Evolutionary conservation across 2,113 vertebrate genomes (phyloP).

Genomic region (Psephotus haematonotus): DNA sequence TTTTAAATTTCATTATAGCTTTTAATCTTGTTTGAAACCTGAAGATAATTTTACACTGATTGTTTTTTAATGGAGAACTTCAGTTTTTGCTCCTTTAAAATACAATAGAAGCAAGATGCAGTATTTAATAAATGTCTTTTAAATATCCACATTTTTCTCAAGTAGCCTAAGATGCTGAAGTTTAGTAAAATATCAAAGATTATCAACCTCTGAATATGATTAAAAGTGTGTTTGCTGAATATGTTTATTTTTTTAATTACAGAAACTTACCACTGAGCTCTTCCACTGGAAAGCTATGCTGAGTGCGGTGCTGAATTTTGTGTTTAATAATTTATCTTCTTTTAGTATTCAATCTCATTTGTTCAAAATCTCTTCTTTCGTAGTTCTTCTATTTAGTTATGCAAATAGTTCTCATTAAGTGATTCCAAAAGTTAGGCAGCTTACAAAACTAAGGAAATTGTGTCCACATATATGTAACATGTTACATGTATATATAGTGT

Average conservation of each 20-base stretch:
- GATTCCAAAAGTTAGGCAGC: neutral
- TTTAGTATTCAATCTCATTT: neutral
- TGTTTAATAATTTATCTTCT: neutral
- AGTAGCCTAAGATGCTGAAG: neutral
- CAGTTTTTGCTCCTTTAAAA: neutral
- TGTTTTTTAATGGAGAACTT: neutral
- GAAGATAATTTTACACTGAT: neutral
- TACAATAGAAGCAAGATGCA: neutral
- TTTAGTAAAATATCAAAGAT: neutral
- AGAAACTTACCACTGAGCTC: neutral
- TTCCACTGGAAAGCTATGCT: neutral
- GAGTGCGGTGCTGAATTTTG: neutral
- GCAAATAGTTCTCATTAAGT: neutral
- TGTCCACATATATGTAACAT: neutral
- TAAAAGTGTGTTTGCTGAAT: neutral
- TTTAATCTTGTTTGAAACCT: neutral
- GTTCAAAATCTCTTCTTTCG: neutral
- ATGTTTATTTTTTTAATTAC: neutral
- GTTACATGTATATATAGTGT: neutral
- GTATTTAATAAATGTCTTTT: neutral
- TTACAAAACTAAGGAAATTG: neutral
- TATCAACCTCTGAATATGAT: neutral
- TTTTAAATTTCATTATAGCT: neutral
- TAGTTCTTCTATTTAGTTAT: neutral
- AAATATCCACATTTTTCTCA: neutral